phyloP scores from a whole-genome alignment of 2,888 invertebrate genomes.

The Drosophila merina region DNA sequence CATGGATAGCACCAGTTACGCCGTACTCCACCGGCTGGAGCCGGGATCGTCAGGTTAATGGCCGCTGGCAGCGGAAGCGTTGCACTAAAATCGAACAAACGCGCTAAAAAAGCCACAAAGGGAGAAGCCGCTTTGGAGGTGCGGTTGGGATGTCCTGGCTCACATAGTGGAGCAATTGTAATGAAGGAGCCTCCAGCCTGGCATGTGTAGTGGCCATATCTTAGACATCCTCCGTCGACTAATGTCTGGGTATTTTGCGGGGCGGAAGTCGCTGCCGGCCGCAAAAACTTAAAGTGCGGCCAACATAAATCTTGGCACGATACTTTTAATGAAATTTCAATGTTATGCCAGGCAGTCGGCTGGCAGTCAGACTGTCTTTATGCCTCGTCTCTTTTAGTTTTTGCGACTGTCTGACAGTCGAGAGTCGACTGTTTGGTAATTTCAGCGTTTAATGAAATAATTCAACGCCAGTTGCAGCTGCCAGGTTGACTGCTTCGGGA shows the following conservation, averaged over 20 bases:
- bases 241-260: constrained; percentile 72
- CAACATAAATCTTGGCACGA: constrained; percentile 66
- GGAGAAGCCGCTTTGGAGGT: not conserved
- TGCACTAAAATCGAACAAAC: constrained; percentile 76
- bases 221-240: constrained; percentile 44
- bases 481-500: constrained; percentile 30
- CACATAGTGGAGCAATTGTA: constrained; percentile 28
- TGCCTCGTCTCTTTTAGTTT: constrained; percentile 9
- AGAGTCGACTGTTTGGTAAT: constrained; percentile 69
- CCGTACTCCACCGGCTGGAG: constrained; percentile 16
- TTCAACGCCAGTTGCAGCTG: constrained; percentile 74
- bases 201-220: constrained; percentile 75
- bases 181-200: constrained; percentile 45
- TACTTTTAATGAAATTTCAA: constrained; percentile 80
- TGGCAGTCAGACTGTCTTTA: constrained; percentile 19
- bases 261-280: constrained; percentile 68
- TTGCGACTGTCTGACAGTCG: constrained; percentile 25
- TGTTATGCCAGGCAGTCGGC: constrained; percentile 52
- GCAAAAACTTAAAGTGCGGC: constrained; percentile 71
- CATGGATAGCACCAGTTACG: constrained; percentile 10
- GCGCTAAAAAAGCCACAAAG: constrained; percentile 59
- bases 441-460: constrained; percentile 79
- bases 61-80: constrained; percentile 67
- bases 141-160: constrained; percentile 7
- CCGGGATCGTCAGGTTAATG: constrained; percentile 62